Conservation (phyloP, 2,797 vertebrate species). For the Amniataba percoides region DNA sequence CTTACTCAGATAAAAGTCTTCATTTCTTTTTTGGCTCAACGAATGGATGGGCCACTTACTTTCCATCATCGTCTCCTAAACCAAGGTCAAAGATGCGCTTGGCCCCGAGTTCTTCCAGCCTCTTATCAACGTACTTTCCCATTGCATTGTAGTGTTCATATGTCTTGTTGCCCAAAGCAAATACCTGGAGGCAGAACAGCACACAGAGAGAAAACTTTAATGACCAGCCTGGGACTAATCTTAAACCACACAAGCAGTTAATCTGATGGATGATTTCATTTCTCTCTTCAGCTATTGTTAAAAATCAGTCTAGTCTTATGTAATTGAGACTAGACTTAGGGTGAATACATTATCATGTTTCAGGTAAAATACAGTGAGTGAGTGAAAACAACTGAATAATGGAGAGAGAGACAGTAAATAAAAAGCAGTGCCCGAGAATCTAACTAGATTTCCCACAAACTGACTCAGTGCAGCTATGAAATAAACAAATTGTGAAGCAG, state of each 20-base stretch:
- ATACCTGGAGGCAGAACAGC: conserved; percentile 86
- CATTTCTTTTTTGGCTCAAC: not conserved
- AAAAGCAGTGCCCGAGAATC: not conserved
- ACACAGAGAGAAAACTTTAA: not conserved
- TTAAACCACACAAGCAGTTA: not conserved
- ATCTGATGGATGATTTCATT: not conserved
- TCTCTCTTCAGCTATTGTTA: not conserved
- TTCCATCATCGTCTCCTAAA: conserved; percentile 94
- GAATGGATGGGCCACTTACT: conserved; percentile 87
- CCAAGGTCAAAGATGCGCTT: conserved; percentile 96
- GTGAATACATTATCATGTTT: too few species aligned
- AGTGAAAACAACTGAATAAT: too few species aligned
- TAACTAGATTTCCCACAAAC: conserved; percentile 38
- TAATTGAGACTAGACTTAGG: too few species aligned
- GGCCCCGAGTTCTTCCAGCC: conserved; percentile 92
- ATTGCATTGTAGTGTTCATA: conserved; percentile 99
- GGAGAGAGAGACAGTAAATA: not conserved
- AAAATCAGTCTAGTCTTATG: not conserved
- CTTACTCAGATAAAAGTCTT: too few species aligned
- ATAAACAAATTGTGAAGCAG: not conserved
- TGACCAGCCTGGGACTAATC: too few species aligned
- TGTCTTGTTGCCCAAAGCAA: conserved; percentile 97
- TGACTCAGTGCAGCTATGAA: not conserved
- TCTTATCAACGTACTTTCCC: conserved; percentile 96
- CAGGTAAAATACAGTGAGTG: too few species aligned